Conservation (phyloP, 2,113 vertebrate genomes). For the Gymnocephalus cernua region DNA sequence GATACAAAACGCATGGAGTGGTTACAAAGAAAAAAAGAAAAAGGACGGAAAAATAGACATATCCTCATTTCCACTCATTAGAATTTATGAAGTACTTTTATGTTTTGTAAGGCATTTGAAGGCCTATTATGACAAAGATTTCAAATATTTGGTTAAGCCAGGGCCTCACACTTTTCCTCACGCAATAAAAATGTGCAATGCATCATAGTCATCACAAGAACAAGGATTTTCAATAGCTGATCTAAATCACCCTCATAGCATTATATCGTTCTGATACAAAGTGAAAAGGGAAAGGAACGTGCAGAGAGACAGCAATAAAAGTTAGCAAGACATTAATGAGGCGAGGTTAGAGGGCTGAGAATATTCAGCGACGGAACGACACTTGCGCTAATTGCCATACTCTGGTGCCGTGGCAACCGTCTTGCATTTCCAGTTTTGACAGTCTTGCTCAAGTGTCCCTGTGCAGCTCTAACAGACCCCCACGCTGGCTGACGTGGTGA, state of each 20-base stretch:
- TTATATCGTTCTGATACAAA: neutral
- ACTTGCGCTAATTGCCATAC: conserved; percentile 48
- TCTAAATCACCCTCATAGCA: neutral
- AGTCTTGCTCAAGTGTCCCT: conserved; percentile 33
- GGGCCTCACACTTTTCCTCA: neutral
- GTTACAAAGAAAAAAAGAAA: neutral
- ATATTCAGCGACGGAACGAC: conserved; percentile 13
- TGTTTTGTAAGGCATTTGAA: neutral
- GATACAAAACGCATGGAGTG: conserved; percentile 15
- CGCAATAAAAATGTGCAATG: neutral
- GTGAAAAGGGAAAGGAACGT: neutral
- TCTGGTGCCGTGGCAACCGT: conserved; percentile 5
- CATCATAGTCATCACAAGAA: neutral
- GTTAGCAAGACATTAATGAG: conserved; percentile 50
- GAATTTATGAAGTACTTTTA: neutral
- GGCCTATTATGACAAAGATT: neutral
- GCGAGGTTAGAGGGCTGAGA: conserved; percentile 35
- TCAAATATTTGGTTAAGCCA: neutral
- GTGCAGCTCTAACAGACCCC: conserved; percentile 20
- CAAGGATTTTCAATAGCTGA: neutral
- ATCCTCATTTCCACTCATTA: neutral
- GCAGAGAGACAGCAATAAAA: conserved; percentile 6
- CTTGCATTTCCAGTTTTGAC: conserved; percentile 19
- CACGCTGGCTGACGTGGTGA: neutral
- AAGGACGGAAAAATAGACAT: neutral